Percentiles rank a stretch among this genome's conserved stretches.
phyloP scores from a whole-genome alignment of 2,888 invertebrate genomes.

The Diadegma fenestrale region DNA sequence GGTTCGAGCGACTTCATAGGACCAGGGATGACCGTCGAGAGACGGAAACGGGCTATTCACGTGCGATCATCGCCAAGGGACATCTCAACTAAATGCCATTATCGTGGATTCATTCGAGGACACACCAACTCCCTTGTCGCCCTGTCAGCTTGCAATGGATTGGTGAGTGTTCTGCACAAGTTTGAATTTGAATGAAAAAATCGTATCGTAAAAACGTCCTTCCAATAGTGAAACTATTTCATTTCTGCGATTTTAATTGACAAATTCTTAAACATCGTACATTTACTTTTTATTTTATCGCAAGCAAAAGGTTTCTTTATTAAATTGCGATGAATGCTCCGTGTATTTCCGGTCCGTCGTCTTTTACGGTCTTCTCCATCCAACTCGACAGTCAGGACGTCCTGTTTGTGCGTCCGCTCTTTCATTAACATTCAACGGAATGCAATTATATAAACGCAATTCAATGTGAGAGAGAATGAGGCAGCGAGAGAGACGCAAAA shows the following conservation, averaged over 20 bases:
- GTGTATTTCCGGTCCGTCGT: constrained; percentile 33
- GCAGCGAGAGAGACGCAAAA: constrained; percentile 3
- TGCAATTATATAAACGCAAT: constrained; percentile 50
- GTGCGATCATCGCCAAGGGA: constrained; percentile 80
- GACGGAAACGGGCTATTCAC: constrained; percentile 85
- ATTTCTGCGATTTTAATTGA: no score
- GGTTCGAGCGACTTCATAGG: constrained; percentile 82
- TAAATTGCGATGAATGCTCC: constrained; percentile 4
- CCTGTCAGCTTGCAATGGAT: constrained; percentile 92
- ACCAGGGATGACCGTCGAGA: constrained; percentile 89
- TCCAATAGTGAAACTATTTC: background rate
- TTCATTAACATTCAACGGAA: constrained; percentile 48
- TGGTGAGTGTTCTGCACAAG: constrained; percentile 88
- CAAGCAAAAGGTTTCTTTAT: background rate
- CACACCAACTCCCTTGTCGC: constrained; percentile 90
- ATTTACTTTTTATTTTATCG: background rate
- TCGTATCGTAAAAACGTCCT: background rate
- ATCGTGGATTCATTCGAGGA: constrained; percentile 91
- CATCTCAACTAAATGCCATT: constrained; percentile 90
- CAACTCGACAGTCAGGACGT: constrained; percentile 20
- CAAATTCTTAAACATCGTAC: background rate
- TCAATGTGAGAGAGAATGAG: constrained; percentile 19
- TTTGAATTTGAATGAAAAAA: background rate
- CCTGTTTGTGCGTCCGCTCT: constrained; percentile 23
- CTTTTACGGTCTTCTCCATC: constrained; percentile 11